Conservation (phyloP, 2,888 invertebrate genomes). For the Tipula lateralis region DNA sequence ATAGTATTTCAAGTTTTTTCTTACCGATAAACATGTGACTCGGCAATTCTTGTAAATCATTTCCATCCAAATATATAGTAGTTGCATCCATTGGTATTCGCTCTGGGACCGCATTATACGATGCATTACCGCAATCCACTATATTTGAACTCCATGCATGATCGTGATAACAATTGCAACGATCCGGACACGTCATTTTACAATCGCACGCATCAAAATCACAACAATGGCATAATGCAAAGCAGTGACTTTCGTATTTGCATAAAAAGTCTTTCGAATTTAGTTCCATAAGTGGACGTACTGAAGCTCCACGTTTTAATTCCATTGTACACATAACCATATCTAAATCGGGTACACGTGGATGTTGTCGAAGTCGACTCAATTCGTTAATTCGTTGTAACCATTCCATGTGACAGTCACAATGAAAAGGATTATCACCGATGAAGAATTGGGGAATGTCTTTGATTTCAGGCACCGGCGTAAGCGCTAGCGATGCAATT, state of each 20-base stretch:
- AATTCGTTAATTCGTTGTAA: slow-evolving; percentile 72
- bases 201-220: slow-evolving; percentile 88
- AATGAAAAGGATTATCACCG: slow-evolving; percentile 76
- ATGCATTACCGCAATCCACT: slow-evolving; percentile 74
- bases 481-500: slow-evolving; percentile 64
- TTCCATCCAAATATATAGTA: slow-evolving; percentile 79
- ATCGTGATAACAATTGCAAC: slow-evolving; percentile 83
- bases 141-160: slow-evolving; percentile 80
- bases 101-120: slow-evolving; percentile 67
- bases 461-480: slow-evolving; percentile 57
- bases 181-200: slow-evolving; percentile 83
- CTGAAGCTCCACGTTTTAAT: slow-evolving; percentile 54
- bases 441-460: slow-evolving; percentile 74
- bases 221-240: slow-evolving; percentile 82
- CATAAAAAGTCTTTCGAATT: slow-evolving; percentile 75
- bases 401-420: slow-evolving; percentile 87
- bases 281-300: slow-evolving; percentile 59
- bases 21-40: slow-evolving; percentile 84
- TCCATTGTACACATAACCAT: slow-evolving; percentile 71
- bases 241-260: slow-evolving; percentile 76
- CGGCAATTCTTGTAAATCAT: slow-evolving; percentile 70
- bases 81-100: slow-evolving; percentile 86
- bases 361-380: slow-evolving; percentile 66
- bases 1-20: slow-evolving; percentile 72
- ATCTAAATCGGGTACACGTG: slow-evolving; percentile 74